phyloP scores from a whole-genome alignment of 2,888 invertebrate genomes.

The Rhamphomyia laevipes region DNA sequence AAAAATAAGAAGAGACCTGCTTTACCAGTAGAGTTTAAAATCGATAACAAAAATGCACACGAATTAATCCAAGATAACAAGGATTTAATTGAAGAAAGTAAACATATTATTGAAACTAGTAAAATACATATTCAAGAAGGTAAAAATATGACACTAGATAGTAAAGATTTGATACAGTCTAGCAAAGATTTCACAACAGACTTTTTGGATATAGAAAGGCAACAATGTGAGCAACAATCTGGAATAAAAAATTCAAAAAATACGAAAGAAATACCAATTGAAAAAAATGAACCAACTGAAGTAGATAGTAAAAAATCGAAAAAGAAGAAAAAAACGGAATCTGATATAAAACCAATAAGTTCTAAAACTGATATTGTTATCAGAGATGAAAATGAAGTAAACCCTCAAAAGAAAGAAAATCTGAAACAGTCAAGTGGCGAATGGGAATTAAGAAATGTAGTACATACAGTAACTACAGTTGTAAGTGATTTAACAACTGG shows the following conservation, averaged over 20 bases:
- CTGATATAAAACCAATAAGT: not conserved
- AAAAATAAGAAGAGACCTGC: constrained; percentile 35
- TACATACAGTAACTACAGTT: constrained; percentile 5
- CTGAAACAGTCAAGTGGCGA: not conserved
- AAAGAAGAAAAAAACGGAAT: not conserved
- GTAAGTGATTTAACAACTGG: constrained; percentile 6
- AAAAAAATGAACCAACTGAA: constrained; percentile 9
- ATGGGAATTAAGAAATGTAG: constrained; percentile 7
- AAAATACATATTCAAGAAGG: constrained; percentile 3
- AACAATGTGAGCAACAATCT: constrained; percentile 10
- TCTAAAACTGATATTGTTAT: no score
- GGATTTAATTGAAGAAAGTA: constrained; percentile 8
- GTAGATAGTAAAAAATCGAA: not conserved
- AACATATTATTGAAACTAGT: constrained; percentile 2
- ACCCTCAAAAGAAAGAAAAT: not conserved
- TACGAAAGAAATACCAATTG: constrained; percentile 1
- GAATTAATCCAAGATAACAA: constrained; percentile 12
- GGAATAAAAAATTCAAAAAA: not conserved
- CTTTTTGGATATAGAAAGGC: constrained; percentile 13
- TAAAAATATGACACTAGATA: constrained; percentile 7
- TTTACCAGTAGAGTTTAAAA: constrained; percentile 30
- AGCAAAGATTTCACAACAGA: constrained; percentile 1
- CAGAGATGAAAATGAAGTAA: not conserved
- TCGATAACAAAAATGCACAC: constrained; percentile 3
- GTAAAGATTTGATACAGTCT: constrained; percentile 6